Base-by-base conservation (phyloP, 1,140 invertebrate genomes). In the Chrysopa pallens region DNA sequence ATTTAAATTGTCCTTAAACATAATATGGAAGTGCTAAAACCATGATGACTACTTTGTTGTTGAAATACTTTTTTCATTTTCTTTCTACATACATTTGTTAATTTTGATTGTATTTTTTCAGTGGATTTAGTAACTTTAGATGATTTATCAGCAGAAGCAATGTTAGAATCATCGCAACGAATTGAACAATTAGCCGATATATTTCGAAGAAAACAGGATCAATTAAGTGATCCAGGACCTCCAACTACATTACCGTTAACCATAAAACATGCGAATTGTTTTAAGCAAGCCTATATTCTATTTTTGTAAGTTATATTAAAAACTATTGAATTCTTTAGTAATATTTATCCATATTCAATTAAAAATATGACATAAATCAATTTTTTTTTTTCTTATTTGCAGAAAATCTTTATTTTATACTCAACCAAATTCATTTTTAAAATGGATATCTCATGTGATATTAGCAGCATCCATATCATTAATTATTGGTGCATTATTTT, bases 101-200 rank as follows among this genome's bases (percentile, higher is more conserved):
- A 33, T 33, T 33, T 33, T 35, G 27, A 44, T 28, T 12, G 13
- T 23, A 8, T 46, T 46, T 51, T 66, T 63, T 1, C 57, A 92
- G 88, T 95, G 58, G 90, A 94, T 60, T 61, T 94, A 45, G 90
- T 94, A 6, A 95, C 91, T 0, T 56, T 93, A 52, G 91, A 95
- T 55, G 87, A 91, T 57, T 61, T 94, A 38, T 92, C 88, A 6
- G 76, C 86, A 1, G 90, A 93, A 55, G 90, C 91, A 11, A 84
- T 93, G 78, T 57, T 92, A 39, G 91, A 95, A 60, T 94, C 90
- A 1, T 90, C 86, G 9, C 86, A 90, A 46, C 72, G 91, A 46
- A 90, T 95, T 39, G 85, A 91, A 56, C 84, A 87, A 41, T 58
- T 95, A 33, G 84, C 86, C 2, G 84, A 89, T 49, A 70, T 89